phyloP scores from a whole-genome alignment of 2,888 invertebrate genomes.

The Amitus sp. region DNA sequence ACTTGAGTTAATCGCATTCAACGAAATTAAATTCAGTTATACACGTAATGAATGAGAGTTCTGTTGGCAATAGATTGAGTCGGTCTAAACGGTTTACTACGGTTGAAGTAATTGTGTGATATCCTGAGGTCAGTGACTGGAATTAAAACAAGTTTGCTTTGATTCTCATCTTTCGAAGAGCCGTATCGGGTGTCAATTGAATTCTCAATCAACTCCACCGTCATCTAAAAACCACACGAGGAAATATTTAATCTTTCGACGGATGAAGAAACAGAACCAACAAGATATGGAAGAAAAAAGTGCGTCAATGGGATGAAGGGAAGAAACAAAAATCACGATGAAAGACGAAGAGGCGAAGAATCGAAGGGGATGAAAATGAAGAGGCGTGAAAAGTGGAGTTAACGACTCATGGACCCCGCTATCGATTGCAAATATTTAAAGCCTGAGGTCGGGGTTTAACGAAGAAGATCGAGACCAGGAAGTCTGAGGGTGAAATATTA shows the following conservation, averaged over 20 bases:
- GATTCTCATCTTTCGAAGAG: neutral
- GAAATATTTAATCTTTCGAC: no score
- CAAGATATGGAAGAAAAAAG: neutral
- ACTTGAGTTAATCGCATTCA: constrained; percentile 19
- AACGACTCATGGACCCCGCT: constrained; percentile 54
- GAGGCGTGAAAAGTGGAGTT: constrained; percentile 46
- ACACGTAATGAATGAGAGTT: constrained; percentile 15
- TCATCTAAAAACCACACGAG: no score
- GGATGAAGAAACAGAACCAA: neutral
- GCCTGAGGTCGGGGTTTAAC: constrained; percentile 50
- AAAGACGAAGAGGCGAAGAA: constrained; percentile 7
- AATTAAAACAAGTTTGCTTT: neutral
- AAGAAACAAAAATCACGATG: constrained; percentile 7
- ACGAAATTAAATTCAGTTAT: constrained; percentile 16
- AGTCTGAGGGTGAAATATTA: constrained; percentile 16
- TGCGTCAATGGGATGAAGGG: constrained; percentile 3
- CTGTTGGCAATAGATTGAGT: neutral
- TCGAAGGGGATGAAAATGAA: constrained; percentile 20
- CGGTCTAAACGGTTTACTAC: constrained; percentile 7
- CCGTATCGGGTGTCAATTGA: no score
- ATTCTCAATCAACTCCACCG: no score
- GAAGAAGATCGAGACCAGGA: constrained; percentile 30
- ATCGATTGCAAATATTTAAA: constrained; percentile 63
- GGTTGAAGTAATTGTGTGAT: constrained; percentile 8
- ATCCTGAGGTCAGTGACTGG: neutral